Conservation (phyloP, 2,888 invertebrate species). For the Patella caerulea region DNA sequence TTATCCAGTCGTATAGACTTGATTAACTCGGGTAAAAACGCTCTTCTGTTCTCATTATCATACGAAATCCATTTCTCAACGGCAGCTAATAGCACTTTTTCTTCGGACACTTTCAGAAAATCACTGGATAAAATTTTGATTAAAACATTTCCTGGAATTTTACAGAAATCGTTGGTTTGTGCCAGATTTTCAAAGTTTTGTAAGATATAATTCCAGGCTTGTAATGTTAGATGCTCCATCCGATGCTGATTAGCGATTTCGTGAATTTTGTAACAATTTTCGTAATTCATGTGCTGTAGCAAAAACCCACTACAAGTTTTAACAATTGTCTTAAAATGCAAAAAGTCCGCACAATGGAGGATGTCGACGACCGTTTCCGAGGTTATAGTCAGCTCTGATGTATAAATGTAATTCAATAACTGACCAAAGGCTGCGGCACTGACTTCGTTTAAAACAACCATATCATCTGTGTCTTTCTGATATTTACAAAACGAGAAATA, state of each 20-base stretch:
- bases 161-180: slow-evolving; percentile 16
- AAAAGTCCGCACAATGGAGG: slow-evolving; percentile 31
- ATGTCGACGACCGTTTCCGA: slow-evolving; percentile 30
- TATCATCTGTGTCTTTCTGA: slow-evolving; percentile 8
- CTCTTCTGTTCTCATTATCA: background rate
- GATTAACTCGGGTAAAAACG: slow-evolving; percentile 16
- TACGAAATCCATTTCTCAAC: slow-evolving; percentile 21
- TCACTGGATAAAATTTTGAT: slow-evolving; percentile 18
- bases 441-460: slow-evolving; percentile 16
- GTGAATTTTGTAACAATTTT: slow-evolving; percentile 30
- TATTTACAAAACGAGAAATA: slow-evolving; percentile 27
- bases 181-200: slow-evolving; percentile 16
- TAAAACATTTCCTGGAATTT: slow-evolving; percentile 25
- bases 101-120: slow-evolving; percentile 20
- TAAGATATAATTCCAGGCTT: slow-evolving; percentile 19
- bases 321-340: slow-evolving; percentile 30
- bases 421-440: slow-evolving; percentile 27
- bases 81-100: slow-evolving; percentile 16
- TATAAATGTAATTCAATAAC: slow-evolving; percentile 33
- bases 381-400: slow-evolving; percentile 23
- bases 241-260: slow-evolving; percentile 24
- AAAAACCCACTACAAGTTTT: slow-evolving; percentile 29
- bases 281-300: slow-evolving; percentile 26
- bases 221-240: slow-evolving; percentile 22
- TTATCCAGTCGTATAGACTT: slow-evolving; percentile 9